phyloP scores from a whole-genome alignment of 2,888 invertebrate species.

The Helleia helle region DNA sequence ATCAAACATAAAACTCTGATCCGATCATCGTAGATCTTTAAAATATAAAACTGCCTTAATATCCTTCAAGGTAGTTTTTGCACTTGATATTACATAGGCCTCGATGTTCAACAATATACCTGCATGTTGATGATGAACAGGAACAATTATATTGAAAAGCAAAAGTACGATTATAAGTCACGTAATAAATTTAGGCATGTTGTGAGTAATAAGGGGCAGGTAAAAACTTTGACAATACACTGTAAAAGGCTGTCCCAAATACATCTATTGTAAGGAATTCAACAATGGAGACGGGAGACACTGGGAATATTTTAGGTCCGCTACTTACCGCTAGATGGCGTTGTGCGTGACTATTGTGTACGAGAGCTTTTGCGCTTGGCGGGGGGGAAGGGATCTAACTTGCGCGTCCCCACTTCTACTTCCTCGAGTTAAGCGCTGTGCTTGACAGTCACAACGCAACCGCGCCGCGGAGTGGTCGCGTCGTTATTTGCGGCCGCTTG shows the following conservation, averaged over 20 bases:
- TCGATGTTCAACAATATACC: too few relatives aligned
- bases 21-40: too few relatives aligned
- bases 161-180: slow-evolving; percentile 5
- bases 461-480: slow-evolving; percentile 53
- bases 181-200: not conserved
- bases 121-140: too few relatives aligned
- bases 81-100: too few relatives aligned
- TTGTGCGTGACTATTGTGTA: slow-evolving; percentile 29
- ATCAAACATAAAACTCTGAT: too few relatives aligned
- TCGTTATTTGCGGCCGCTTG: slow-evolving; percentile 39
- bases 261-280: slow-evolving; percentile 8
- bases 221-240: slow-evolving; percentile 9
- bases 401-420: slow-evolving; percentile 61
- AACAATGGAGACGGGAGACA: not conserved
- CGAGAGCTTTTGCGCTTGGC: slow-evolving; percentile 40
- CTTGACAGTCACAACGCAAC: slow-evolving; percentile 62
- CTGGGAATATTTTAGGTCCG: slow-evolving; percentile 8
- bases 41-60: too few relatives aligned
- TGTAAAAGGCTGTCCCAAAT: slow-evolving; percentile 7
- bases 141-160: too few relatives aligned
- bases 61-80: too few relatives aligned
- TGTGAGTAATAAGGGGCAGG: slow-evolving; percentile 5
- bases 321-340: slow-evolving; percentile 45
- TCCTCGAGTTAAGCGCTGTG: slow-evolving; percentile 51
- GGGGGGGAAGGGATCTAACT: slow-evolving; percentile 41